A percentile compares a stretch with the other conserved stretches of the same genome.
These are phyloP conservation scores for Lampropteryx suffumata DNA, from an alignment of 2,888 invertebrate species.

Conservation along the genomic window DNA sequence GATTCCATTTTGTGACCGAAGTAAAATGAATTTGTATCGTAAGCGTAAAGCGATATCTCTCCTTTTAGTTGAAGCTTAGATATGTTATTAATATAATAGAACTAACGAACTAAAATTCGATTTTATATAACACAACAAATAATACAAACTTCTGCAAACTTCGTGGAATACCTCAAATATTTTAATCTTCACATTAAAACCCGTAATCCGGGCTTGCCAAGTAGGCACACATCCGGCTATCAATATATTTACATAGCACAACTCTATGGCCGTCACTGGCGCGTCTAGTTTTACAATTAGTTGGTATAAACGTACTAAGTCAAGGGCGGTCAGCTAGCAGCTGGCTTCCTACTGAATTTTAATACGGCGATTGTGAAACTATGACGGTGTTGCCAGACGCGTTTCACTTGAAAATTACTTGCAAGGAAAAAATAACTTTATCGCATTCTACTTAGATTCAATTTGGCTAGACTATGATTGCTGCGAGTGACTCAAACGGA, in stretches of 20 bases:
- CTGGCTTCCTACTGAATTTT: slow-evolving; percentile 71
- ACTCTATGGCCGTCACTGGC: slow-evolving; percentile 19
- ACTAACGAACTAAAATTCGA: no score
- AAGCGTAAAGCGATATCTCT: no score
- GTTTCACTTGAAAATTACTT: not conserved
- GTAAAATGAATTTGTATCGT: no score
- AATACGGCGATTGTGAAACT: slow-evolving; percentile 61
- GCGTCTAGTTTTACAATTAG: slow-evolving; percentile 35
- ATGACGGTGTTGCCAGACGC: slow-evolving; percentile 32
- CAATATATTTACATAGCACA: not conserved
- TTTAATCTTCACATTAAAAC: no score
- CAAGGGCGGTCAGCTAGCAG: slow-evolving; percentile 73
- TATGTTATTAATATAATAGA: no score
- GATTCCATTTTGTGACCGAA: no score
- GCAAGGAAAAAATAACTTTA: not conserved
- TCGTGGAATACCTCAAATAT: no score
- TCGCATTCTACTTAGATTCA: not conserved
- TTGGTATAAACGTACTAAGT: slow-evolving; percentile 49
- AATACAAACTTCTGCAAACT: no score
- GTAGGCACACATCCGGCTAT: slow-evolving; percentile 20
- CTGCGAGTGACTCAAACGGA: not conserved
- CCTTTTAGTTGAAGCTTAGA: no score
- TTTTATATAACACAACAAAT: no score
- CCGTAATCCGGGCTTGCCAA: no score
- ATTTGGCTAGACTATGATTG: no score